Percentiles rank a stretch among this genome's conserved stretches.
Evolutionary conservation across 2,797 vertebrate species (phyloP).

Genomic region (Glyptemys insculpta): DNA sequence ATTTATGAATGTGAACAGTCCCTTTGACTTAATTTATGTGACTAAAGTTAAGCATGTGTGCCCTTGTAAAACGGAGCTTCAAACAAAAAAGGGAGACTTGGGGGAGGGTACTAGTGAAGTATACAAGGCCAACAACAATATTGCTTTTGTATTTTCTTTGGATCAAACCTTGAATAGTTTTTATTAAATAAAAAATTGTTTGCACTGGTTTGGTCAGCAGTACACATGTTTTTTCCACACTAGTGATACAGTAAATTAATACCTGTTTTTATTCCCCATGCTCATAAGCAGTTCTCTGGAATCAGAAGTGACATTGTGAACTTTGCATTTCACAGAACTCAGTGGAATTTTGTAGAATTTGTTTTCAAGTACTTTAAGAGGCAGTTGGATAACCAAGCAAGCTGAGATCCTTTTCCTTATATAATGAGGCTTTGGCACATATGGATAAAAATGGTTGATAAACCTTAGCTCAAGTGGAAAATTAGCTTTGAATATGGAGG

Average conservation of each 20-base stretch:
- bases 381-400: background rate
- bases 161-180: background rate
- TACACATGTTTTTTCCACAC: background rate
- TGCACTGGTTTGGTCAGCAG: background rate
- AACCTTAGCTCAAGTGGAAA: background rate
- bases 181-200: background rate
- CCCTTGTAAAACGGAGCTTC: background rate
- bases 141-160: background rate
- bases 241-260: background rate
- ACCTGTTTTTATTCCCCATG: background rate
- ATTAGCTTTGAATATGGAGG: background rate
- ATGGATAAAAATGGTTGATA: background rate
- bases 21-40: background rate
- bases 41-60: background rate
- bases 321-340: background rate
- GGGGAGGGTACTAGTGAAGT: background rate
- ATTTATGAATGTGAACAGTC: background rate
- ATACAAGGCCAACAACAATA: background rate
- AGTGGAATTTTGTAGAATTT: background rate
- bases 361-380: background rate
- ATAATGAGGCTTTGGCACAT: accelerated
- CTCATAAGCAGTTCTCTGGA: background rate
- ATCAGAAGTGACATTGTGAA: background rate
- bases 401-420: background rate
- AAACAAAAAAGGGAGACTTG: background rate